phyloP scores from a whole-genome alignment of 2,113 vertebrate species.

The Plotosus lineatus region DNA sequence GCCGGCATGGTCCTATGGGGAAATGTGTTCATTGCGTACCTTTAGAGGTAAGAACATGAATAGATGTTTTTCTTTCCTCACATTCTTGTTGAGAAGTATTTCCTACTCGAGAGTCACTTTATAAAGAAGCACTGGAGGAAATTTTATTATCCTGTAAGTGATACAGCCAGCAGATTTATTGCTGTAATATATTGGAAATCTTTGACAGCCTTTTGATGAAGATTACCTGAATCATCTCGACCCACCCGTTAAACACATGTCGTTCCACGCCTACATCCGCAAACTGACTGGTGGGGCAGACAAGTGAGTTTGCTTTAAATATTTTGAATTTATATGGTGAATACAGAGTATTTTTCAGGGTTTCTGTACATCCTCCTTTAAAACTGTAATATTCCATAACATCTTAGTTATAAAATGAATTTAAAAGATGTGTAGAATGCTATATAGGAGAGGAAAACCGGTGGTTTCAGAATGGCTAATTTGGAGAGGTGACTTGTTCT shows the following conservation, averaged over 20 bases:
- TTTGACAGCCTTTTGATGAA: conserved; percentile 91
- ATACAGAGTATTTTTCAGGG: background rate
- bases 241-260: conserved; percentile 99
- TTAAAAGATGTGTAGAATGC: background rate
- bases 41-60: conserved; percentile 81
- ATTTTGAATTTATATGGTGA: background rate
- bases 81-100: background rate
- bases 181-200: background rate
- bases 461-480: no score
- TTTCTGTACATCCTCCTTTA: background rate
- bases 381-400: background rate
- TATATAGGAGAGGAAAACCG: no score
- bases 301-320: conserved; percentile 78
- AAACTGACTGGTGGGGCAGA: conserved; percentile 97
- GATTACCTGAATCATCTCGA: conserved; percentile 99
- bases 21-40: conserved; percentile 98
- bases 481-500: no score
- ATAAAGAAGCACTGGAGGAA: background rate
- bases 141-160: background rate
- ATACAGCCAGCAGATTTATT: background rate
- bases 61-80: background rate
- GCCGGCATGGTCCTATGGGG: conserved; percentile 90
- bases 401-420: background rate
- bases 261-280: conserved; percentile 97
- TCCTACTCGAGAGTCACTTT: background rate